Conservation (phyloP, 2,888 invertebrate genomes). For the Hirtodrosophila trivittata region DNA sequence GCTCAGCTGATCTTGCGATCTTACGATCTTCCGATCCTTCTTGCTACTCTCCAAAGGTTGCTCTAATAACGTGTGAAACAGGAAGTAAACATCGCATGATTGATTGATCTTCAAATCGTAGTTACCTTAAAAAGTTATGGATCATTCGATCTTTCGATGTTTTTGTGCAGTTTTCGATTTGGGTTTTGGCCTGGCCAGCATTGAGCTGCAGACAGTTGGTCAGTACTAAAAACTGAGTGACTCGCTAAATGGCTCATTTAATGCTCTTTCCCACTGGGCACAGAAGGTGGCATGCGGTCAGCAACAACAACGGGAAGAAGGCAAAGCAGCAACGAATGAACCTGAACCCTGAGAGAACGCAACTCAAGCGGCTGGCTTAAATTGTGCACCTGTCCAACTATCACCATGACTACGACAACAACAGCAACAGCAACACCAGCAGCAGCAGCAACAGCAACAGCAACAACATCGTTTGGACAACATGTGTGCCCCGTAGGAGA, state of each 20-base stretch:
- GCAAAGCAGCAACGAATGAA: slow-evolving; percentile 74
- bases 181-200: neutral
- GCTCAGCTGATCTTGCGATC: too few species aligned
- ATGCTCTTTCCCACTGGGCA: slow-evolving; percentile 72
- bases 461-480: slow-evolving; percentile 55
- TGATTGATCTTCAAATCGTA: slow-evolving; percentile 39
- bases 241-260: slow-evolving; percentile 79
- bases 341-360: slow-evolving; percentile 44
- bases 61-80: slow-evolving; percentile 8
- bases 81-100: slow-evolving; percentile 24
- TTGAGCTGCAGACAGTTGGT: slow-evolving; percentile 55
- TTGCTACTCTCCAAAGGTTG: too few species aligned
- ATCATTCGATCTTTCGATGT: slow-evolving; percentile 1
- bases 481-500: slow-evolving; percentile 54
- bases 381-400: slow-evolving; percentile 81
- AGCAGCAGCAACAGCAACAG: slow-evolving; percentile 16
- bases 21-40: too few species aligned
- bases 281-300: slow-evolving; percentile 74
- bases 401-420: slow-evolving; percentile 77
- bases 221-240: slow-evolving; percentile 57
- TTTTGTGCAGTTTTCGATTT: neutral
- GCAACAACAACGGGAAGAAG: slow-evolving; percentile 14
- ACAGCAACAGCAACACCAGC: slow-evolving; percentile 30
- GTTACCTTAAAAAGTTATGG: slow-evolving; percentile 22
- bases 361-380: slow-evolving; percentile 72